Percentiles rank a stretch among this genome's conserved stretches.
Conservation (phyloP, 2,797 vertebrate genomes). For the Leucoraja ocellata region DNA sequence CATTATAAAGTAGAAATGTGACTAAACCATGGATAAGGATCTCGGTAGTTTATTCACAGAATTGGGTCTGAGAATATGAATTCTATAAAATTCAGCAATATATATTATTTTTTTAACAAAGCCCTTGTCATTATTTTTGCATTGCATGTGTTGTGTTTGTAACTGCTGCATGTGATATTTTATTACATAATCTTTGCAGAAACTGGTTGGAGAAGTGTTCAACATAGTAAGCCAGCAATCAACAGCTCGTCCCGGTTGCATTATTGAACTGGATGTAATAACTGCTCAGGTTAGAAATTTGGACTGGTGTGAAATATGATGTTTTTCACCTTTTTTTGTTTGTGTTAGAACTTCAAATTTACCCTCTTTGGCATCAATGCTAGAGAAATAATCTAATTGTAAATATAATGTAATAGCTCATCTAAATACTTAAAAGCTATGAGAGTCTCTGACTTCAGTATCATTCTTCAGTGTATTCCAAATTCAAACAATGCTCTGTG, state of each 20-base stretch:
- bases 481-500: too few species aligned
- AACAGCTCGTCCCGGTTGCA: conserved; percentile 92
- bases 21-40: not conserved
- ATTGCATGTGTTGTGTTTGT: not conserved
- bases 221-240: conserved; percentile 98
- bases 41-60: not conserved
- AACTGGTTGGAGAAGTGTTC: conserved; percentile 94
- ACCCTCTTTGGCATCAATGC: not conserved
- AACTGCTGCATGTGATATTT: not conserved
- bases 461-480: too few species aligned
- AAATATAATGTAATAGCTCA: too few species aligned
- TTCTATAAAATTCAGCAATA: not conserved
- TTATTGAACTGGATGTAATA: conserved; percentile 89
- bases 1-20: not conserved
- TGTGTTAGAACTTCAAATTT: not conserved
- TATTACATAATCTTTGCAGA: conserved; percentile 62
- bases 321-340: not conserved
- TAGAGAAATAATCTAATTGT: not conserved
- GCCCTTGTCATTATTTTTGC: not conserved
- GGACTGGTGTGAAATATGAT: conserved; percentile 36
- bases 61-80: not conserved
- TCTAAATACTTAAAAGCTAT: too few species aligned
- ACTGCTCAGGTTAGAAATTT: conserved; percentile 79
- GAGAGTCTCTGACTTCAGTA: too few species aligned
- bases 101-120: not conserved